Percentiles rank a stretch among this genome's conserved stretches.
phyloP scores from a whole-genome alignment of 2,888 invertebrate species.

The Parnassius mnemosyne region DNA sequence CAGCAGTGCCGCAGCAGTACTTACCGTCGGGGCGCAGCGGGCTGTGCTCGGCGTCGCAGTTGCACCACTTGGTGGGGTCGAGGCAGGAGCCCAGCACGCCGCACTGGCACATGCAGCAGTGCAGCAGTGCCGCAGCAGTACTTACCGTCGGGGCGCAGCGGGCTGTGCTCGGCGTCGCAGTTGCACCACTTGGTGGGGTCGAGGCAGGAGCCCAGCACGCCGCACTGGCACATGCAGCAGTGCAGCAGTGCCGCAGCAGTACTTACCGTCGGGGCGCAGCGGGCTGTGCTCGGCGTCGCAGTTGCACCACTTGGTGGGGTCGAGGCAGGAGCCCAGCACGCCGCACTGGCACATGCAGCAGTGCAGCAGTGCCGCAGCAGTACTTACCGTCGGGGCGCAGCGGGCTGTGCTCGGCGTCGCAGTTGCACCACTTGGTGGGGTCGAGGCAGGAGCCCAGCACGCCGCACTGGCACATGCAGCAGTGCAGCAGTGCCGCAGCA shows the following conservation, averaged over 20 bases:
- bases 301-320: slow-evolving; percentile 95
- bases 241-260: slow-evolving; percentile 48
- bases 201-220: slow-evolving; percentile 90
- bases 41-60: slow-evolving; percentile 89
- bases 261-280: slow-evolving; percentile 44
- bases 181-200: slow-evolving; percentile 96
- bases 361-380: slow-evolving; percentile 6
- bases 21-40: slow-evolving; percentile 44
- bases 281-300: slow-evolving; percentile 87
- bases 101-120: slow-evolving; percentile 87
- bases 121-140: slow-evolving; percentile 24
- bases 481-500: not conserved
- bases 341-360: slow-evolving; percentile 89
- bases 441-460: slow-evolving; percentile 91
- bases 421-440: slow-evolving; percentile 95
- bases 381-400: slow-evolving; percentile 45
- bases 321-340: slow-evolving; percentile 89
- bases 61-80: slow-evolving; percentile 94
- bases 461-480: slow-evolving; percentile 89
- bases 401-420: slow-evolving; percentile 85
- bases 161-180: slow-evolving; percentile 87
- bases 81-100: slow-evolving; percentile 92
- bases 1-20: slow-evolving; percentile 35
- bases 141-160: slow-evolving; percentile 44
- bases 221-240: slow-evolving; percentile 87